These are phyloP conservation scores for Lampris incognitus DNA, from an alignment of 2,113 vertebrate species.

Conservation along the genomic window DNA sequence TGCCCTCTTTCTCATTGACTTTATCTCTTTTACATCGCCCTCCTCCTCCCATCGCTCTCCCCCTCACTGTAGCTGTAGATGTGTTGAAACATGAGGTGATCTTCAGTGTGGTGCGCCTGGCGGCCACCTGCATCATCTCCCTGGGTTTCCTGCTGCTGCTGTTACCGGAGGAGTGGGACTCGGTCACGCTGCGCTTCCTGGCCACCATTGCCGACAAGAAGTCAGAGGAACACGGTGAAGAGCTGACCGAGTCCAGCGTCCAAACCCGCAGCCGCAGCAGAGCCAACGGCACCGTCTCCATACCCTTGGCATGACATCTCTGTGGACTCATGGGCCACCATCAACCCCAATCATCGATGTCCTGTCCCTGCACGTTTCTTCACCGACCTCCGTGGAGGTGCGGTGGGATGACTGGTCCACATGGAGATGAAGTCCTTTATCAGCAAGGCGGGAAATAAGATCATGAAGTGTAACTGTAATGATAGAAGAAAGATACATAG, in stretches of 20 bases:
- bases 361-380: conserved; percentile 33
- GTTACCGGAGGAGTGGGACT: conserved; percentile 97
- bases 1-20: conserved; percentile 7
- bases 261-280: conserved; percentile 91
- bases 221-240: conserved; percentile 90
- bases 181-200: conserved; percentile 93
- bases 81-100: conserved; percentile 97
- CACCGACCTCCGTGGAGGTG: conserved; percentile 22
- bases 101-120: conserved; percentile 94
- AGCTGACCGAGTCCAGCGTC: conserved; percentile 87
- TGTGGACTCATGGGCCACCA: background rate
- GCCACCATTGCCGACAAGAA: conserved; percentile 95
- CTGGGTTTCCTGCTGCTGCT: conserved; percentile 95
- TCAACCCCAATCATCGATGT: background rate
- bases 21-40: conserved; percentile 18
- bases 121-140: conserved; percentile 96
- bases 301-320: conserved; percentile 89
- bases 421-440: conserved; percentile 8
- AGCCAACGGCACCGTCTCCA: conserved; percentile 92
- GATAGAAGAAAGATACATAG: no score
- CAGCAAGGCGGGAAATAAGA: conserved; percentile 32
- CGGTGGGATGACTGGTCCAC: conserved; percentile 18
- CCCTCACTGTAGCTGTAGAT: conserved; percentile 86
- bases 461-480: conserved; percentile 37
- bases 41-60: conserved; percentile 1